phyloP scores from a whole-genome alignment of 2,797 vertebrate genomes.

The Okamejei kenojei region DNA sequence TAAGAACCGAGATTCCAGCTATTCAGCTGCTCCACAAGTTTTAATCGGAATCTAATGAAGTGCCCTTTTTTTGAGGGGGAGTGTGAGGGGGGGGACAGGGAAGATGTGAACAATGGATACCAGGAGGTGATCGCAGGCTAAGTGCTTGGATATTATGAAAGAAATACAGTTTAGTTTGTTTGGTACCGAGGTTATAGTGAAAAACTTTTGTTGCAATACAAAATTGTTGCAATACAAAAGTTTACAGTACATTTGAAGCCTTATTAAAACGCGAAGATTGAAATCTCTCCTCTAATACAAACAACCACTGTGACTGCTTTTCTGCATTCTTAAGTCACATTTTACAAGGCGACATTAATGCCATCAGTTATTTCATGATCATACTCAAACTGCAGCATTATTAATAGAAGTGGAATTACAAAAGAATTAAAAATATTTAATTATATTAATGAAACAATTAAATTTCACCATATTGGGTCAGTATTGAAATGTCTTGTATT shows the following conservation, averaged over 20 bases:
- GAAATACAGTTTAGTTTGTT: not conserved
- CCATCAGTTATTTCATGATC: not conserved
- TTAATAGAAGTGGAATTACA: not conserved
- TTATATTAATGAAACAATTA: not conserved
- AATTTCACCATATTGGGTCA: not conserved
- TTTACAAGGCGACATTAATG: not conserved
- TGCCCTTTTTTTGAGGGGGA: not conserved
- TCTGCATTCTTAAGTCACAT: not conserved
- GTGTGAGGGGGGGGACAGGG: not conserved
- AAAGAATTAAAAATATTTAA: slow-evolving; percentile 3
- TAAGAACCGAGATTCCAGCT: not conserved
- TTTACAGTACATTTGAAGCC: not conserved
- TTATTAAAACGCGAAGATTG: not conserved
- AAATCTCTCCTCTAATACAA: not conserved
- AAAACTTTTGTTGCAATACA: no score
- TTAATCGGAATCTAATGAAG: no score
- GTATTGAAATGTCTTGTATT: not conserved
- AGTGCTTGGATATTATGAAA: not conserved
- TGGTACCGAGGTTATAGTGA: no score
- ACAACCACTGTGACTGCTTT: not conserved
- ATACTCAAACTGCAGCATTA: not conserved
- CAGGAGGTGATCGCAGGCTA: not conserved
- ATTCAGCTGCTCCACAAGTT: not conserved
- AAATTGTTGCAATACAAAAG: no score
- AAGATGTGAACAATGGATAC: not conserved